Evolutionary conservation across 2,888 invertebrate genomes (phyloP).

Genomic region (Blastobasis adustella): DNA sequence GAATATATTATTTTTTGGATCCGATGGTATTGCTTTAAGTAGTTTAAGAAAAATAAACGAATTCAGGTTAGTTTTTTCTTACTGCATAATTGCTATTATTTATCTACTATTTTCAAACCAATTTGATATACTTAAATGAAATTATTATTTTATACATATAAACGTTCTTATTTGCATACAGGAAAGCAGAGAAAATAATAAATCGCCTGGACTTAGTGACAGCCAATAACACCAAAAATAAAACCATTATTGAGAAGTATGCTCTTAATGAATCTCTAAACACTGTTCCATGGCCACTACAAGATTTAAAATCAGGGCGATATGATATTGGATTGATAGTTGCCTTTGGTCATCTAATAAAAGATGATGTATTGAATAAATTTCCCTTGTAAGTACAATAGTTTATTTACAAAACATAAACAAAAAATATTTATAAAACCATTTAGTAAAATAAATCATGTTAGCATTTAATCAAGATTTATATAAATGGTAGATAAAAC

Average conservation of each 20-base stretch:
- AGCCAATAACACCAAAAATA: conserved; percentile 72
- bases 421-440: not conserved
- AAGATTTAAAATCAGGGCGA: conserved; percentile 44
- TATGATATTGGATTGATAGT: conserved; percentile 93
- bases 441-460: too few relatives aligned
- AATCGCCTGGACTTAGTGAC: conserved; percentile 81
- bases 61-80: conserved; percentile 73
- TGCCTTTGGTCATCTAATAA: conserved; percentile 95
- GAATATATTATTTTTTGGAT: conserved; percentile 85
- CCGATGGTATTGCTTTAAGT: conserved; percentile 86
- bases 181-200: conserved; percentile 68
- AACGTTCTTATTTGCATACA: conserved; percentile 73
- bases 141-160: conserved; percentile 79
- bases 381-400: conserved; percentile 86
- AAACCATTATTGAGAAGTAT: conserved; percentile 80
- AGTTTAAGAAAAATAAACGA: conserved; percentile 81
- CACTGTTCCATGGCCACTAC: conserved; percentile 80
- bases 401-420: not conserved
- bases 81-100: conserved; percentile 27
- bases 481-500: too few relatives aligned
- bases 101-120: conserved; percentile 88
- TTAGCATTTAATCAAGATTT: too few relatives aligned
- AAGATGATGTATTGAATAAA: conserved; percentile 79
- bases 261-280: conserved; percentile 76
- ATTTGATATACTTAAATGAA: conserved; percentile 86